phyloP scores from a whole-genome alignment of 2,113 vertebrate species.

The Syngnathoides biaculeatus region DNA sequence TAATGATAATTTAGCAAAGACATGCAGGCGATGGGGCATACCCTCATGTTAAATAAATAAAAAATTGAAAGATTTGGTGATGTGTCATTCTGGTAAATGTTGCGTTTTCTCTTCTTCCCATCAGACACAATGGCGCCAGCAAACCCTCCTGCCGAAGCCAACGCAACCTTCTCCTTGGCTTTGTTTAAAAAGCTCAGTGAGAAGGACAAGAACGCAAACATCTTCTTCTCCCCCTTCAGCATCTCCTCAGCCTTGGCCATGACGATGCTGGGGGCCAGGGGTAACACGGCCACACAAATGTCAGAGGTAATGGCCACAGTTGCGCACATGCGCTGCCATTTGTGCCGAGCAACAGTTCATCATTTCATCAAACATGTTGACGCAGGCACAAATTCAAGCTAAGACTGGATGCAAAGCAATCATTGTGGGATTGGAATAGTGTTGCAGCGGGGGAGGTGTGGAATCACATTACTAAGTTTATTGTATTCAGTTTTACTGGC shows the following conservation, averaged over 20 bases:
- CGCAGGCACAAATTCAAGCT: not conserved
- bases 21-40: no score
- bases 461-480: not conserved
- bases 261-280: conserved; percentile 79
- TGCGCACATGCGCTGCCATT: not conserved
- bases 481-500: not conserved
- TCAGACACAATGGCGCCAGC: conserved; percentile 46
- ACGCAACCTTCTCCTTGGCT: conserved; percentile 76
- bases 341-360: not conserved
- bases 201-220: conserved; percentile 57
- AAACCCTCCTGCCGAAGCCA: conserved; percentile 63
- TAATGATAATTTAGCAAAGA: no score
- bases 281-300: conserved; percentile 79
- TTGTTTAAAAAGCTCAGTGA: conserved; percentile 76
- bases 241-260: conserved; percentile 80
- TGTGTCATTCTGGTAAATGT: not conserved
- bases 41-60: no score
- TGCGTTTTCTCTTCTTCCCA: not conserved
- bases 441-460: not conserved
- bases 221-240: conserved; percentile 82
- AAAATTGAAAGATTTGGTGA: no score
- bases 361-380: not conserved
- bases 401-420: not conserved
- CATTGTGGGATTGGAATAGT: not conserved
- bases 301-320: conserved; percentile 71